Evolutionary conservation across 2,113 vertebrate species (phyloP).

Genomic region (Pipra filicauda): DNA sequence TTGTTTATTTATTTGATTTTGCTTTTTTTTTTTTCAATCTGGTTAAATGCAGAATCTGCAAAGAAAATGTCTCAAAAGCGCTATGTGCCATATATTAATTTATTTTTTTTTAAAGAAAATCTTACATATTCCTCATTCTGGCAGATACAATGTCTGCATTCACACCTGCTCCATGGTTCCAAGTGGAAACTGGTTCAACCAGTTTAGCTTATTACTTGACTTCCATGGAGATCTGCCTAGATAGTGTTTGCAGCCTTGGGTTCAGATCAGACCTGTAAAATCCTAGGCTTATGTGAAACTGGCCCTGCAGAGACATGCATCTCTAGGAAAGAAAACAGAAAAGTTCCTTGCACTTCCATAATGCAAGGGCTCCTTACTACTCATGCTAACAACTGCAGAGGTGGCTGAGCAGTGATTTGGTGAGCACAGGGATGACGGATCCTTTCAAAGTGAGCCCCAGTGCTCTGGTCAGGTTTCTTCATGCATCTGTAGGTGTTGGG

Average conservation of each 20-base stretch:
- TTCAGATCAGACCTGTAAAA: slow-evolving; percentile 24
- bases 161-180: slow-evolving; percentile 8
- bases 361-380: neutral
- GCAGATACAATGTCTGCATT: slow-evolving; percentile 23
- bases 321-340: neutral
- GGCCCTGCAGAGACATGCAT: neutral
- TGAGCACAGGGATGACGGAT: neutral
- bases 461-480: neutral
- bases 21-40: neutral
- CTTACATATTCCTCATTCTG: slow-evolving; percentile 12
- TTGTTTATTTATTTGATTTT: neutral
- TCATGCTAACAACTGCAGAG: neutral
- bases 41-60: neutral
- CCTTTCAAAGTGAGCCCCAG: neutral
- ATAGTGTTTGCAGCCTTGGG: slow-evolving; percentile 16
- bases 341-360: neutral
- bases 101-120: neutral
- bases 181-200: neutral
- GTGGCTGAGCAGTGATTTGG: neutral
- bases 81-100: neutral
- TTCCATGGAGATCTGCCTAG: slow-evolving; percentile 16
- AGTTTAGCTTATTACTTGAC: neutral
- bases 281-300: neutral
- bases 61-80: neutral
- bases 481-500: neutral